Evolutionary conservation across 2,888 invertebrate species (phyloP).

Genomic region (Lysandra coridon): DNA sequence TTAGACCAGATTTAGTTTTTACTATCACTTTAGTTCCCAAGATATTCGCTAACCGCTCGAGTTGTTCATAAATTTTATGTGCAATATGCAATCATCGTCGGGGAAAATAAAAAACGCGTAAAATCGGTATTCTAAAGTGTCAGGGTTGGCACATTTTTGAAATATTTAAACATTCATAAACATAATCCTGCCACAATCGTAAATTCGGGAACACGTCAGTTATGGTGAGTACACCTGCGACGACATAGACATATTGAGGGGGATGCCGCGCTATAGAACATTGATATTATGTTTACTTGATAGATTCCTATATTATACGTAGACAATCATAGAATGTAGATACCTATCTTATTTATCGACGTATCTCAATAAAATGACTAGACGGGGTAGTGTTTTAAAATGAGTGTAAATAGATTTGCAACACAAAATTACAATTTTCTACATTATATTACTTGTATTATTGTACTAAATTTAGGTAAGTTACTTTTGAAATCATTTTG

Average conservation of each 20-base stretch:
- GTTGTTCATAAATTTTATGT: constrained; percentile 13
- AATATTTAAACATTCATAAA: constrained; percentile 76
- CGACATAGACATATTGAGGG: constrained; percentile 36
- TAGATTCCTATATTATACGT: background rate
- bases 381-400: no score
- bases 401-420: no score
- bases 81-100: constrained; percentile 17
- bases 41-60: constrained; percentile 4
- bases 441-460: no score
- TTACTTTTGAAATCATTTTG: no score
- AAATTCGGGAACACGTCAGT: constrained; percentile 67
- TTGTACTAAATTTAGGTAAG: no score
- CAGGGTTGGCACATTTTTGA: constrained; percentile 57
- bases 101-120: constrained; percentile 28
- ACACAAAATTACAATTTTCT: no score
- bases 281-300: background rate
- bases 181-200: constrained; percentile 62
- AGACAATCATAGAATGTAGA: background rate
- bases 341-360: no score
- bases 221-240: constrained; percentile 72
- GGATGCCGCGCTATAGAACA: background rate
- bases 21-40: background rate
- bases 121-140: constrained; percentile 34
- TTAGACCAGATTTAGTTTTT: background rate
- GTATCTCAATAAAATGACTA: no score